Conservation (phyloP, 1,140 invertebrate genomes). For the Calliopsis andreniformis region DNA sequence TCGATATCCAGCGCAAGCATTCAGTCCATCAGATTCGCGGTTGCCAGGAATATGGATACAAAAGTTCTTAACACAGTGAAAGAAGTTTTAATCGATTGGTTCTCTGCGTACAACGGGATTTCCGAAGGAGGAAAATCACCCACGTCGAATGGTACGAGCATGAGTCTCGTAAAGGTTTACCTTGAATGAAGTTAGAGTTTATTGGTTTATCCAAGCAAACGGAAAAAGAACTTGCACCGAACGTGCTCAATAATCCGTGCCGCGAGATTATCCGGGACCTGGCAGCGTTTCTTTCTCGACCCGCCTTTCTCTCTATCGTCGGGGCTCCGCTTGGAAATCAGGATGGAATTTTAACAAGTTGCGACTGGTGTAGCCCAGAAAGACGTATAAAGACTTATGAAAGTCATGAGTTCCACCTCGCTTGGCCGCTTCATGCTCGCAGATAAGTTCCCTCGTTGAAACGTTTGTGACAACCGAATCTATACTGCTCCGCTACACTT, state of each 20-base stretch:
- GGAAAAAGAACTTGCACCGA: slow-evolving; percentile 62
- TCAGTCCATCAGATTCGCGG: not conserved
- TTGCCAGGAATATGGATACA: slow-evolving; percentile 40
- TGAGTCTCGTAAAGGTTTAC: slow-evolving; percentile 60
- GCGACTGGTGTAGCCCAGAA: slow-evolving; percentile 15
- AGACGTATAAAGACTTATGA: slow-evolving; percentile 55
- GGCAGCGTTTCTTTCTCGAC: slow-evolving; percentile 59
- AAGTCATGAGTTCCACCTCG: slow-evolving; percentile 51
- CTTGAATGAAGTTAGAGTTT: slow-evolving; percentile 67
- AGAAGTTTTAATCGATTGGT: slow-evolving; percentile 50
- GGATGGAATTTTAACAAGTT: slow-evolving; percentile 65
- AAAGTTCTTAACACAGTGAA: slow-evolving; percentile 8
- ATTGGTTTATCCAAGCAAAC: slow-evolving; percentile 67
- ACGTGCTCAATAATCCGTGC: slow-evolving; percentile 69
- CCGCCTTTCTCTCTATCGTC: slow-evolving; percentile 36
- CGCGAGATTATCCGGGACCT: slow-evolving; percentile 62
- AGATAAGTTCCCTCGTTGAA: slow-evolving; percentile 16
- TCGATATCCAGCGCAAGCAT: not conserved
- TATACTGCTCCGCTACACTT: too few species aligned
- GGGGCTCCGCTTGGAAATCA: slow-evolving; percentile 51
- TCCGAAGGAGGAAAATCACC: slow-evolving; percentile 54
- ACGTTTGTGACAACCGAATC: not conserved
- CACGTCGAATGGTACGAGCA: slow-evolving; percentile 42
- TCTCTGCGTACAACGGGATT: slow-evolving; percentile 3
- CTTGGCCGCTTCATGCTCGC: not conserved